These are phyloP conservation scores for Phortica magna DNA, from an alignment of 2,888 invertebrate species.

Conservation along the genomic window DNA sequence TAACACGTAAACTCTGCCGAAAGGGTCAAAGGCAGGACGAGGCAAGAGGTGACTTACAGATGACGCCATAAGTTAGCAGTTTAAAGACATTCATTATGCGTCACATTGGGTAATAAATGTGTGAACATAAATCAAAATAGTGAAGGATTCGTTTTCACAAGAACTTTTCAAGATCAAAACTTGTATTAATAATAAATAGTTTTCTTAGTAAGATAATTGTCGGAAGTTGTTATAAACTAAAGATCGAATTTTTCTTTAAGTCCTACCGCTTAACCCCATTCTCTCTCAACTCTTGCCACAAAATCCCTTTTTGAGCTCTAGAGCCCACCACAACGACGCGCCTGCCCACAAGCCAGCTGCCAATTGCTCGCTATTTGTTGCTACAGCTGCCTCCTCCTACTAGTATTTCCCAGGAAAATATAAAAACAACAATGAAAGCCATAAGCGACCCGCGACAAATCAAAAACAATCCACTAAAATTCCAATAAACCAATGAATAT, in stretches of 20 bases:
- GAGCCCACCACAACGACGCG: neutral
- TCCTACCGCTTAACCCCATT: too few species aligned
- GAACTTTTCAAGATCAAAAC: too few species aligned
- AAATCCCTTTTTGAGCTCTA: neutral
- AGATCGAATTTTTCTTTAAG: too few species aligned
- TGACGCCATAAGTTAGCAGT: slow-evolving; percentile 57
- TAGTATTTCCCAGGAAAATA: slow-evolving; percentile 1
- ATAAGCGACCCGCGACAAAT: slow-evolving; percentile 26
- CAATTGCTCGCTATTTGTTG: slow-evolving; percentile 30
- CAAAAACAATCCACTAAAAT: slow-evolving; percentile 36
- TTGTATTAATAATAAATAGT: too few species aligned
- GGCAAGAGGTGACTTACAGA: slow-evolving; percentile 7
- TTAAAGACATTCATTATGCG: slow-evolving; percentile 70
- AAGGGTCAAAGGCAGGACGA: neutral
- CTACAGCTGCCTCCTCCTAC: slow-evolving; percentile 29
- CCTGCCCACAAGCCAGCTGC: slow-evolving; percentile 25
- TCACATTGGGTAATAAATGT: slow-evolving; percentile 61
- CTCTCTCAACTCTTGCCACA: too few species aligned
- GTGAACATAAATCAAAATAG: slow-evolving; percentile 47
- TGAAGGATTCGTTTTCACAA: neutral
- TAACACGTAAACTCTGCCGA: slow-evolving; percentile 9
- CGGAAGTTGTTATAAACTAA: too few species aligned
- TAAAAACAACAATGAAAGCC: slow-evolving; percentile 34
- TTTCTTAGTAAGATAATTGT: too few species aligned
- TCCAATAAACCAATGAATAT: slow-evolving; percentile 34